Percentiles rank a stretch among this genome's conserved stretches.
phyloP scores from a whole-genome alignment of 2,888 invertebrate genomes.

The Monochamus alternatus region DNA sequence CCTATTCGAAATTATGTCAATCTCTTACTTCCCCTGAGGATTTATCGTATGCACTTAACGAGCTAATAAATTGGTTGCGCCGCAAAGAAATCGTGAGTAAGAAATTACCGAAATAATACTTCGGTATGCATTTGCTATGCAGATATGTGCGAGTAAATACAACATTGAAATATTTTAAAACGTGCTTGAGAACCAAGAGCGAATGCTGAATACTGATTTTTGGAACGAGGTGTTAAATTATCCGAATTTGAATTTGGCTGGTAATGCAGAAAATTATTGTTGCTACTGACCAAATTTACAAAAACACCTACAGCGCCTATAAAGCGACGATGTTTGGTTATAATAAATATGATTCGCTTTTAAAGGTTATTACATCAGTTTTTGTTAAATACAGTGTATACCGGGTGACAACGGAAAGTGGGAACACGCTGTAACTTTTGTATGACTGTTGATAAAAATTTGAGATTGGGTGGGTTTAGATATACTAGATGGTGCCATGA shows the following conservation, averaged over 20 bases:
- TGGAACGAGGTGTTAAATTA: neutral
- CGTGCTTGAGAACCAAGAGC: neutral
- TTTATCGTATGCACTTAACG: no score
- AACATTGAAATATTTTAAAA: neutral
- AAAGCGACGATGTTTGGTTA: neutral
- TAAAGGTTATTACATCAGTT: neutral
- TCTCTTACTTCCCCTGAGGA: no score
- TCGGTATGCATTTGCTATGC: conserved; percentile 4
- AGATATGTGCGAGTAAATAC: conserved; percentile 8
- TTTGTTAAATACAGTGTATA: neutral
- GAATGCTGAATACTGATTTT: conserved; percentile 3
- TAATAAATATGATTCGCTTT: neutral
- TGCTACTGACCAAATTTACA: no score
- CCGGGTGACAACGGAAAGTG: no score
- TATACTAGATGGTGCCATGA: no score
- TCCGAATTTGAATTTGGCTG: neutral
- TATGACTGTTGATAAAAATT: no score
- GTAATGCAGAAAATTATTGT: neutral
- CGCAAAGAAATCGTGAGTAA: conserved; percentile 4
- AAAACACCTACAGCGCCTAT: no score
- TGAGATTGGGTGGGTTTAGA: no score
- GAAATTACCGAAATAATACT: conserved; percentile 6
- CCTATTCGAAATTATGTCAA: no score
- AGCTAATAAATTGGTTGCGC: neutral
- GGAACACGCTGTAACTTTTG: no score